Percentiles rank a stretch among this genome's conserved stretches.
phyloP scores from a whole-genome alignment of 2,888 invertebrate species.

The Torymus auratus region DNA sequence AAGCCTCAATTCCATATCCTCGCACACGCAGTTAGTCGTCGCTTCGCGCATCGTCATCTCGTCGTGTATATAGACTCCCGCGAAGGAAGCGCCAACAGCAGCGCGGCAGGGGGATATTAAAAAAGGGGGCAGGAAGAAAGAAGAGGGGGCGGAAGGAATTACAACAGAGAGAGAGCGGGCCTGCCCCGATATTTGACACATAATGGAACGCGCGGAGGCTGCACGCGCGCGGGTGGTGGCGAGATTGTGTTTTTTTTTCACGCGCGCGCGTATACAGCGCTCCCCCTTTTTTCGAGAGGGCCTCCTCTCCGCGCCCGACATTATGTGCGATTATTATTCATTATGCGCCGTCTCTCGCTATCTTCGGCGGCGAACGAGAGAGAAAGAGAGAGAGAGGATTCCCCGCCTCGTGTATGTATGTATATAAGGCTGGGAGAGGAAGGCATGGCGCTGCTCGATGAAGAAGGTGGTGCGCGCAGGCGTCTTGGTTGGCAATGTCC shows the following conservation, averaged over 20 bases:
- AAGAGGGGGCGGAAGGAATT: constrained; percentile 64
- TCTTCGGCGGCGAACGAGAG: constrained; percentile 19
- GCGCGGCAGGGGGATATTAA: constrained; percentile 52
- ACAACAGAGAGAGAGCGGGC: constrained; percentile 64
- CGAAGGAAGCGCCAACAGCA: constrained; percentile 62
- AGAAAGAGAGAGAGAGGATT: constrained; percentile 6
- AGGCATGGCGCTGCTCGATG: background rate
- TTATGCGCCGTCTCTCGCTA: constrained; percentile 68
- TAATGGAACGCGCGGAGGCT: constrained; percentile 63
- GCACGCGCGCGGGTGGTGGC: constrained; percentile 55
- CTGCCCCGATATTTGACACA: constrained; percentile 69
- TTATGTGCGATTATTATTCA: constrained; percentile 74
- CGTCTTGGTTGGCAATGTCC: background rate
- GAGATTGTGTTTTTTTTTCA: constrained; percentile 38
- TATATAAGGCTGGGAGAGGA: background rate
- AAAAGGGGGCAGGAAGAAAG: constrained; percentile 14
- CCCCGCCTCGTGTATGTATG: background rate
- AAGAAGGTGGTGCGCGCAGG: too few relatives aligned
- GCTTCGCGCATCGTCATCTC: constrained; percentile 31
- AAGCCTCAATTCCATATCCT: constrained; percentile 76
- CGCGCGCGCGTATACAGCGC: background rate
- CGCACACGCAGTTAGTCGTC: constrained; percentile 60
- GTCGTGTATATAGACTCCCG: constrained; percentile 46
- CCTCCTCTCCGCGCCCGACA: constrained; percentile 52
- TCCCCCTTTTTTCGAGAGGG: constrained; percentile 17